These are phyloP conservation scores for Monoplex corrugatus DNA, from an alignment of 2,888 invertebrate species.

Conservation along the genomic window DNA sequence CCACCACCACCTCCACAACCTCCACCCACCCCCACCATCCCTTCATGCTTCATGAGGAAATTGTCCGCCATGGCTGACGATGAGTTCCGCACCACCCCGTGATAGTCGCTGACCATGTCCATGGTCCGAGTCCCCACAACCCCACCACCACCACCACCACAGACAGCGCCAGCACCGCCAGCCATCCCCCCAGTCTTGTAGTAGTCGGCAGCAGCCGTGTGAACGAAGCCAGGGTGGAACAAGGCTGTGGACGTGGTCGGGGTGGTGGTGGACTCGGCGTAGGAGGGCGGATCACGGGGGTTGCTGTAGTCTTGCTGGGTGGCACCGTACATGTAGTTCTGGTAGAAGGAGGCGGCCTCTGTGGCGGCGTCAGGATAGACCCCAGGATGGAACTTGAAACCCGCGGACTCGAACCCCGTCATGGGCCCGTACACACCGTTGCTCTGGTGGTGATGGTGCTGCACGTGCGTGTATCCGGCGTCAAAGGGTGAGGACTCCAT, in stretches of 20 bases:
- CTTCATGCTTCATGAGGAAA: constrained; percentile 50
- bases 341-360: constrained; percentile 59
- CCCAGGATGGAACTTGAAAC: constrained; percentile 68
- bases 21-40: background rate
- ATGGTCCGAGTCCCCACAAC: background rate
- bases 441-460: constrained; percentile 38
- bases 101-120: constrained; percentile 44
- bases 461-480: constrained; percentile 61
- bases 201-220: constrained; percentile 59
- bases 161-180: constrained; percentile 39
- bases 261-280: constrained; percentile 63
- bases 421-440: constrained; percentile 66
- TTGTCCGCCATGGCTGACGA: constrained; percentile 31
- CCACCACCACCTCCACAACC: background rate
- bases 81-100: background rate
- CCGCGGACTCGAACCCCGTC: constrained; percentile 64
- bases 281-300: constrained; percentile 68
- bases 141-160: background rate
- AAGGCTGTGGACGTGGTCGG: constrained; percentile 53
- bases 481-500: constrained; percentile 69
- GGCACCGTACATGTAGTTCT: constrained; percentile 58
- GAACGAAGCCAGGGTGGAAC: constrained; percentile 66
- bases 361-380: constrained; percentile 67
- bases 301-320: constrained; percentile 55
- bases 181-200: constrained; percentile 64